Evolutionary conservation across 2,797 vertebrate species (phyloP), one percentile per base, ranked within the genome.

Genomic region (Lepidocolaptes lacrymiger): DNA sequence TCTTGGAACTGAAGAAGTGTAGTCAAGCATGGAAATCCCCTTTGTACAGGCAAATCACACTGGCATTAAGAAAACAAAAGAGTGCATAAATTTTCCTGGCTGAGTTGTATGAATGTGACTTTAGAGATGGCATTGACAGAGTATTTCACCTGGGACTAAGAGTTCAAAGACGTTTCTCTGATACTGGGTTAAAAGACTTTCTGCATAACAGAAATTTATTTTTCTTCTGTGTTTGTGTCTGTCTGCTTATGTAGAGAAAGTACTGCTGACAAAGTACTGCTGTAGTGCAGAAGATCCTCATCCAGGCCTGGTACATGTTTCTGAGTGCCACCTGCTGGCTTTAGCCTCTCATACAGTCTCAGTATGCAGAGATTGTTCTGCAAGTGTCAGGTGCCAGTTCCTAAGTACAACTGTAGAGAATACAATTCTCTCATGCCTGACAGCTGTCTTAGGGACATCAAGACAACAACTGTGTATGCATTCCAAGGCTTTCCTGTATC

Each of bases 251-350:
- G 10, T 26, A 44, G 74, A 11, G 43, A 21, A 41, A 36, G 15
- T 7, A 12, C 3, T 17, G 24, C n/a, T 48, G 58, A 66, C 39
- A 54, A 41, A 36, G 3, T 10, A 32, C 5, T 10, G 23, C 39
- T 10, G 21, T 12, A 9, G 77, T 5, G 46, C 8, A 14, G 34
- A 43, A 58, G 72, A 16, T 19, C 9, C 4, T 36, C 34, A 15
- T 56, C 41, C 75, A 54, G 48, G 13, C 27, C 19, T n/a, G 30
- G 75, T 48, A 10, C 4, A 0, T 28, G 49, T 64, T 95, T 89
- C 59, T 21, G 37, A 72, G 91, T 95, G 93, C 87, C 93, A 91
- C 85, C 87, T 96, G 71, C 94, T 94, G 95, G 77, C 46, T 82
- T 74, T 56, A 43, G 54, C 44, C 37, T 21, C 48, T 61, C 61